A percentile compares a stretch with the other conserved stretches of the same genome.
Conservation (phyloP, 2,888 invertebrate species). For the Hipparchia sbordonii region DNA sequence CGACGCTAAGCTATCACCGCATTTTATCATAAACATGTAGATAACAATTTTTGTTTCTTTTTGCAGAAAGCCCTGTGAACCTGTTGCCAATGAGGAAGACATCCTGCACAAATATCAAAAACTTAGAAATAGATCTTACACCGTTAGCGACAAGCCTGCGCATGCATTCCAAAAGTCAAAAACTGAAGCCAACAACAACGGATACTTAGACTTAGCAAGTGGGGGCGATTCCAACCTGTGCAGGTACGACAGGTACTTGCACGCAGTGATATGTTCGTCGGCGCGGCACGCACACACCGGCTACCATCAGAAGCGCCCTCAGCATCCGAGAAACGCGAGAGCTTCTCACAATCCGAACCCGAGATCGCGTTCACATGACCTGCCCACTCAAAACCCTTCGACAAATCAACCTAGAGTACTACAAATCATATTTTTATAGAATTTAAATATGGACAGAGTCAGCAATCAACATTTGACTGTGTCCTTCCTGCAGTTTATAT, state of each 20-base stretch:
- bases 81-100: slow-evolving; percentile 68
- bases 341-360: slow-evolving; percentile 49
- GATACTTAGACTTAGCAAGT: slow-evolving; percentile 84
- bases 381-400: slow-evolving; percentile 50
- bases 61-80: slow-evolving; percentile 83
- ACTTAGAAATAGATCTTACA: slow-evolving; percentile 78
- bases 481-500: slow-evolving; percentile 45
- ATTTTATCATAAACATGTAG: no score
- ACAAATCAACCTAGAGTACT: slow-evolving; percentile 71
- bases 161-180: slow-evolving; percentile 70
- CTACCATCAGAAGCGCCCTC: slow-evolving; percentile 70
- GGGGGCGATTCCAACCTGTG: slow-evolving; percentile 82
- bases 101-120: slow-evolving; percentile 69
- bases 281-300: slow-evolving; percentile 76
- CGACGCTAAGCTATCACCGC: no score
- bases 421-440: slow-evolving; percentile 80
- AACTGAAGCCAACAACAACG: slow-evolving; percentile 72
- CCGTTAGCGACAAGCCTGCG: slow-evolving; percentile 74
- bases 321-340: slow-evolving; percentile 51
- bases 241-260: slow-evolving; percentile 84
- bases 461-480: slow-evolving; percentile 49
- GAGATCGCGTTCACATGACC: slow-evolving; percentile 72
- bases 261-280: slow-evolving; percentile 84
- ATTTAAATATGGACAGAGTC: slow-evolving; percentile 56
- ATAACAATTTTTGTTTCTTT: not conserved